Evolutionary conservation across 1,140 invertebrate species (phyloP).

Genomic region (Goniozus legneri): DNA sequence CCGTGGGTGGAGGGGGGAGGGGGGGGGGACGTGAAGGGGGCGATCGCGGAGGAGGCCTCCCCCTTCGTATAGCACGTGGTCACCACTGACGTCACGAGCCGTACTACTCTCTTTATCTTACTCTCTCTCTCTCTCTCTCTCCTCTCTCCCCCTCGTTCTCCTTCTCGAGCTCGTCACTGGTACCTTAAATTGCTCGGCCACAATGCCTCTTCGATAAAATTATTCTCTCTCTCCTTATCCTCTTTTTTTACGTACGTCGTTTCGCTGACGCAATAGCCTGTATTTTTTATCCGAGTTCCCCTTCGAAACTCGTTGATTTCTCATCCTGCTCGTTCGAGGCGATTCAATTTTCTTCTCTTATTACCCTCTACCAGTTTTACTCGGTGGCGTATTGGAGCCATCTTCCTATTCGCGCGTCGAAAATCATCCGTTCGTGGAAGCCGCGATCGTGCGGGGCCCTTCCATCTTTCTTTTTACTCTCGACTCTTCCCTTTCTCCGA

Average conservation of each 20-base stretch:
- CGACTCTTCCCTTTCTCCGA: constrained; percentile 21
- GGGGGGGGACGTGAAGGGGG: no score
- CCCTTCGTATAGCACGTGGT: no score
- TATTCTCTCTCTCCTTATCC: neutral
- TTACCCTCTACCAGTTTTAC: no score
- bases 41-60: no score
- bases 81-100: constrained; percentile 41
- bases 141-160: neutral
- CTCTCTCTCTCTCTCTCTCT: neutral
- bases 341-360: no score
- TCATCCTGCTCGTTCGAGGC: no score
- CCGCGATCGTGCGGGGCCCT: constrained; percentile 13
- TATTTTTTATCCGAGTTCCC: no score
- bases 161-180: neutral
- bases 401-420: constrained; percentile 18
- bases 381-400: no score
- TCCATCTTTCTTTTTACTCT: constrained; percentile 16
- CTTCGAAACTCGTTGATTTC: no score
- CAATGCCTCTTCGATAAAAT: neutral
- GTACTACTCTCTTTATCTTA: neutral
- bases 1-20: no score
- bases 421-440: constrained; percentile 22
- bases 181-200: no score
- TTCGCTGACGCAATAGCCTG: neutral
- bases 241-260: neutral